Percentiles rank a stretch among this genome's conserved stretches.
Evolutionary conservation across 2,888 invertebrate species (phyloP).

Genomic region (Pilophorus perplexus): DNA sequence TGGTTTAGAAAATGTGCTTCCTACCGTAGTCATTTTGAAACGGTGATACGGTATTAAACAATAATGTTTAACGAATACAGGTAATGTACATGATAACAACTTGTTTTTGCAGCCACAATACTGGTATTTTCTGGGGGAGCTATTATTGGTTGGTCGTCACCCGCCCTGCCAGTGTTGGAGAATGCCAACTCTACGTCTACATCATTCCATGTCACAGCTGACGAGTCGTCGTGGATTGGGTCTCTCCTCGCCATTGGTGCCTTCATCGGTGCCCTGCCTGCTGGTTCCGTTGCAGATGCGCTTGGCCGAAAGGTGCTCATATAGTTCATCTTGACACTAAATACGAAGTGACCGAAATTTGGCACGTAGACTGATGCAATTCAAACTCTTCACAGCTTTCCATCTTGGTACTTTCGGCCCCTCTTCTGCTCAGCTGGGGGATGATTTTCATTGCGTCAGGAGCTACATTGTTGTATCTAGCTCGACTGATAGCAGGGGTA

Average conservation of each 20-base stretch:
- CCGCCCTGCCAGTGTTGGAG: slow-evolving; percentile 65
- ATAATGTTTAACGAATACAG: too few species aligned
- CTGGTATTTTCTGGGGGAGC: slow-evolving; percentile 72
- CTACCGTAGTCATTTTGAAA: too few species aligned
- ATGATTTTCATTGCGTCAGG: slow-evolving; percentile 66
- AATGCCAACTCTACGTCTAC: slow-evolving; percentile 38
- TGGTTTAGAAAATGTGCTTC: too few species aligned
- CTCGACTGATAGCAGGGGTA: slow-evolving; percentile 73
- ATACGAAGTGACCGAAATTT: background rate
- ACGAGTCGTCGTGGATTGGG: slow-evolving; percentile 65
- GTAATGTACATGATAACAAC: background rate
- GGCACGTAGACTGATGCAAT: background rate
- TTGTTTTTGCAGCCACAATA: slow-evolving; percentile 61
- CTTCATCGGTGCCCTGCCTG: slow-evolving; percentile 69
- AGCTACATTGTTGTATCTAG: slow-evolving; percentile 63
- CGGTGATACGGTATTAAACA: too few species aligned
- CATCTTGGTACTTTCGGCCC: slow-evolving; percentile 62
- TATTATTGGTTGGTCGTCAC: slow-evolving; percentile 81
- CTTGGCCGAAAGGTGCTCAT: slow-evolving; percentile 62
- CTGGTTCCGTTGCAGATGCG: slow-evolving; percentile 65
- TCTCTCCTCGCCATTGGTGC: slow-evolving; percentile 76
- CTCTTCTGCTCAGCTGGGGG: slow-evolving; percentile 69
- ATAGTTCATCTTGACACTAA: background rate
- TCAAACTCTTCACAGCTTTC: slow-evolving; percentile 37
- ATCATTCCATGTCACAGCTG: slow-evolving; percentile 51